Base-by-base conservation (phyloP, 1,140 invertebrate genomes). In the Listronotus oregonensis region DNA sequence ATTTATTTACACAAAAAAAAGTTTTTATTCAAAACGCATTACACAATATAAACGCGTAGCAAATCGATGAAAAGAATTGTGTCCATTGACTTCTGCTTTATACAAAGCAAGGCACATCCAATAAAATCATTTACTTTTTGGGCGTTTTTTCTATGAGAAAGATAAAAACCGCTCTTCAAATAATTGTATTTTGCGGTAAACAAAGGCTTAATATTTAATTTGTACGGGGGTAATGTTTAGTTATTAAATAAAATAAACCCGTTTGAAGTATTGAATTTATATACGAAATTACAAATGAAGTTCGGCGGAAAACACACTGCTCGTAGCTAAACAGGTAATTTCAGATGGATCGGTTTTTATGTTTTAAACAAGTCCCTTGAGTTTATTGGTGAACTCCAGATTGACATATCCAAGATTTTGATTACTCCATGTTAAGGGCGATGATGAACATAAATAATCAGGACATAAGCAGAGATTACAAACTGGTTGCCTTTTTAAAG, bases 141-240 rank as follows among this genome's bases (percentile, higher is more conserved):
- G 55, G 18, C 12, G 17, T 56, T 56, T 56, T 56, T 56, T 12
- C 47, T 6, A 50, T n/a, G 17, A 15, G 12, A 6, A 34, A 21
- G 12, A 63, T 43, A 63, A 63, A 63, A 63, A 63, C 60, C 60
- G 60, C 50, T 63, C 60, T 63, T 63, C 60, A 63, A 63, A 63
- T 63, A 63, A 63, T 63, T 63, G 60, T 63, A 63, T 63, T 63
- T 63, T 49, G 50, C 54, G 14, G 43, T 11, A 46, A 46, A 46
- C 43, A 46, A 46, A 46, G 43, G 18, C 4, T 43, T 43, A 6
- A 43, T 43, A 43, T 43, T 15, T 12, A 7, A 7, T 7, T 43
- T 7, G 14, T 43, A 5, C 6, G 42, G 4, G 42, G 14, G 6
- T 7, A 43, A 12, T 6, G 11, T n/a, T 5, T 12, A n/a, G 6